Evolutionary conservation across 2,888 invertebrate genomes (phyloP), one percentile per base, ranked within the genome.

Genomic region (Nebria salina): DNA sequence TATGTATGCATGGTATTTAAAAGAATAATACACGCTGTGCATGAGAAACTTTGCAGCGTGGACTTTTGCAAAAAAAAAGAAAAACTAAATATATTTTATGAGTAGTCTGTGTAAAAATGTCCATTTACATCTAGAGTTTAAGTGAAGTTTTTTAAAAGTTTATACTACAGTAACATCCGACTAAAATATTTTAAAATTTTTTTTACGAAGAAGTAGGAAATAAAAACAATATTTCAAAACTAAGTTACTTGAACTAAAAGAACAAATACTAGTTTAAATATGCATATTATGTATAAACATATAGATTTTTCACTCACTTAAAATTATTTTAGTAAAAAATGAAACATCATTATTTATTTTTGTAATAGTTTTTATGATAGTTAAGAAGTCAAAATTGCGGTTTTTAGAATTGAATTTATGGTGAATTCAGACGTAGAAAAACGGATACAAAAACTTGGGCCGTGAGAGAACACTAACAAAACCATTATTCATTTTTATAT

Each of bases 401-500:
- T 72, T 42, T 20, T 65, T 64, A 72, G 77, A 34, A 26, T 65
- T 8, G 65, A 78, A 78, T 78, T 78, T 78, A 78, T 78, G 20
- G 78, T 73, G 26, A 70, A n/a, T 25, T 26, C 25, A 34, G 26
- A n/a, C 20, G 13, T 3, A 72, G 72, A 78, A 78, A 34, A 34
- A 34, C 72, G 73, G 73, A 72, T 65, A 73, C 73, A 65, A 25
- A 72, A 34, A 20, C 25, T n/a, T 25, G 43, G 76, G 66, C 76
- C 41, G 65, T 66, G 34, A 34, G 68, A 65, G 77, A 78, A 78
- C 78, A 65, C 72, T 78, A 78, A 78, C 73, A 78, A 65, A 78
- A 65, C 73, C 78, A 78, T 78, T 73, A 65, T 78, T 78, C 78
- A 78, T 78, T 78, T 78, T 78, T 78, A 78, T 78, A 73, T 74